Percentiles rank a stretch among this genome's conserved stretches.
These are phyloP conservation scores for Crioceris asparagi DNA, from an alignment of 2,888 invertebrate species.

Conservation along the genomic window DNA sequence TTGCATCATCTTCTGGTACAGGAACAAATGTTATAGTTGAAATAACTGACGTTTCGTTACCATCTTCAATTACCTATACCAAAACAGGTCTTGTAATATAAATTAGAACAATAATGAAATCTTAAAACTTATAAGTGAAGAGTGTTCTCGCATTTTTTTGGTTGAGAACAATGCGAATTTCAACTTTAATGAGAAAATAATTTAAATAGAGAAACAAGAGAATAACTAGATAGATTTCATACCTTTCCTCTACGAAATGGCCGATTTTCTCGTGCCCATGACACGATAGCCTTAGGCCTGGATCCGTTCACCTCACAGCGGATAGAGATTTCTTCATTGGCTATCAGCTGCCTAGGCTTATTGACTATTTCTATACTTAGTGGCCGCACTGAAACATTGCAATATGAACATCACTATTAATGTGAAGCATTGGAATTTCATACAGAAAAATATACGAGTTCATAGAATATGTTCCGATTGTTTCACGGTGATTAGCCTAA, in stretches of 20 bases:
- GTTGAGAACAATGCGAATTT: background rate
- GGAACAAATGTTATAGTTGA: constrained; percentile 74
- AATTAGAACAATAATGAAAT: too few species aligned
- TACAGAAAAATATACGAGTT: too few species aligned
- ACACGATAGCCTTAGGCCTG: constrained; percentile 72
- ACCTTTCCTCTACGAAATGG: constrained; percentile 69
- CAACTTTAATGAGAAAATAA: too few species aligned
- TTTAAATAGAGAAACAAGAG: too few species aligned
- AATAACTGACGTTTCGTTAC: constrained; percentile 61
- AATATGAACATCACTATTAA: too few species aligned
- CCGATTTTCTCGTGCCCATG: constrained; percentile 74
- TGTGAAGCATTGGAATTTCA: too few species aligned
- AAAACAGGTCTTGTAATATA: constrained; percentile 2
- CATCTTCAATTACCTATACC: constrained; percentile 48
- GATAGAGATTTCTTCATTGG: constrained; percentile 67
- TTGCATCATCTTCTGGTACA: constrained; percentile 74
- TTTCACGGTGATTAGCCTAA: too few species aligned
- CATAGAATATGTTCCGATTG: too few species aligned
- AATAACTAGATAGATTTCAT: constrained; percentile 17
- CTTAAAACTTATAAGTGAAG: too few species aligned
- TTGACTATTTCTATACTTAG: constrained; percentile 63
- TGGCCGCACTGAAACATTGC: constrained; percentile 60
- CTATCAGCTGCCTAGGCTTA: constrained; percentile 67
- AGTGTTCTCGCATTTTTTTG: background rate
- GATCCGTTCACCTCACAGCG: constrained; percentile 78